A percentile compares a stretch with the other conserved stretches of the same genome.
Conservation (phyloP, 2,113 vertebrate genomes). For the Oncorhynchus nerka region DNA sequence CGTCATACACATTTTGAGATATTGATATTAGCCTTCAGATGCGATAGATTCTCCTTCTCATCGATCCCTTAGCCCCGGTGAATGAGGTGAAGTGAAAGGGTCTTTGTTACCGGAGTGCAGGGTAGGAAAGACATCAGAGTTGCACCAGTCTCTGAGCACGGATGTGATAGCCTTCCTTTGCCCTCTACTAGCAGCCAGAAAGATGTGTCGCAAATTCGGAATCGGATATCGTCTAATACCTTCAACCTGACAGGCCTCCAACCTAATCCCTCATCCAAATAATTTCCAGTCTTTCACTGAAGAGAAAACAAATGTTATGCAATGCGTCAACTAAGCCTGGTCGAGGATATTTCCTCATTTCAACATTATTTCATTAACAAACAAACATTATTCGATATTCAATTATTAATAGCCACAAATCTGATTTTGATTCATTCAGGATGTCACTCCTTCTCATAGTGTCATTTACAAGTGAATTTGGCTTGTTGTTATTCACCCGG, state of each 20-base stretch:
- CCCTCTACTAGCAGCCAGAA: neutral
- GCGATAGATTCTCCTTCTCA: neutral
- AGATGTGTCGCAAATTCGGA: neutral
- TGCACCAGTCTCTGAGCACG: constrained; percentile 5
- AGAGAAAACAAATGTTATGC: too few relatives aligned
- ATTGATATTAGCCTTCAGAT: neutral
- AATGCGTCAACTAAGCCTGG: neutral
- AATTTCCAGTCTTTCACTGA: neutral
- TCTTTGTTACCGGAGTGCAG: constrained; percentile 1
- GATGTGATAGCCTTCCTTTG: constrained; percentile 6
- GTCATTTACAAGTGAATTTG: neutral
- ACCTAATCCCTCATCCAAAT: neutral
- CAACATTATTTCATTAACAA: neutral
- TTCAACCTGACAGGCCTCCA: neutral
- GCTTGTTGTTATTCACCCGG: neutral
- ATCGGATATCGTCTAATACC: neutral
- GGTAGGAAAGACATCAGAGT: constrained; percentile 3
- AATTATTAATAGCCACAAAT: constrained; percentile 1
- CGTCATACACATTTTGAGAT: neutral
- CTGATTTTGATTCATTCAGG: neutral
- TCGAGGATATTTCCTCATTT: neutral
- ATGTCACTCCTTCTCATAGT: neutral
- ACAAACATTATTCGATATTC: constrained; percentile 3
- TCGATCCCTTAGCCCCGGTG: neutral
- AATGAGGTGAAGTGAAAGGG: constrained; percentile 8